phyloP scores from a whole-genome alignment of 2,888 invertebrate species.

The Drosophila imparisetae region DNA sequence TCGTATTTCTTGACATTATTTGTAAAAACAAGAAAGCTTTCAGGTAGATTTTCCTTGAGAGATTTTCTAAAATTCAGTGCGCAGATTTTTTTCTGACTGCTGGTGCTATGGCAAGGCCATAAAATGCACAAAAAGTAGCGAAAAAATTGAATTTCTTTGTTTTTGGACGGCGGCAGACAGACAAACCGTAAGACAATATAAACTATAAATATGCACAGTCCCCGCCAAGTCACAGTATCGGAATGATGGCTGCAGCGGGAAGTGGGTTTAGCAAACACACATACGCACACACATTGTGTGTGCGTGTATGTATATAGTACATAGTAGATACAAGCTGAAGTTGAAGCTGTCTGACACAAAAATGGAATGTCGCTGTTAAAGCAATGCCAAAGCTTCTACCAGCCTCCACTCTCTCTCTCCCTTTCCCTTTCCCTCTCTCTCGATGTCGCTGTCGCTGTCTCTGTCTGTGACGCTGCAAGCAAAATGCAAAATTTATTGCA shows the following conservation, averaged over 20 bases:
- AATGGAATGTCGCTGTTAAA: conserved; percentile 51
- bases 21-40: no score
- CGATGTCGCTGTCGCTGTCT: conserved; percentile 17
- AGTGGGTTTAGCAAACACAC: background rate
- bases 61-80: background rate
- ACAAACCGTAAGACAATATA: conserved; percentile 54
- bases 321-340: conserved; percentile 17
- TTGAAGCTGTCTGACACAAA: conserved; percentile 54
- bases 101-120: conserved; percentile 16
- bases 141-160: conserved; percentile 8
- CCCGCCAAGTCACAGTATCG: conserved; percentile 48
- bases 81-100: background rate
- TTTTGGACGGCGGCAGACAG: conserved; percentile 17
- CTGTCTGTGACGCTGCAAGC: conserved; percentile 64
- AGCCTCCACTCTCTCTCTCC: background rate
- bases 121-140: conserved; percentile 20
- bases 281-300: background rate
- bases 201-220: conserved; percentile 72
- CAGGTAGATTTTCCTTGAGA: no score
- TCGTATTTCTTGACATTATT: no score
- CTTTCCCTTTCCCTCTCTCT: background rate
- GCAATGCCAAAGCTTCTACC: conserved; percentile 33
- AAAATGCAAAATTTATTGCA: conserved; percentile 78
- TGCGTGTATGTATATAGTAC: background rate
- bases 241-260: conserved; percentile 5